Base-by-base conservation (phyloP, 2,888 invertebrate genomes). In the Philopedon plagiatum region DNA sequence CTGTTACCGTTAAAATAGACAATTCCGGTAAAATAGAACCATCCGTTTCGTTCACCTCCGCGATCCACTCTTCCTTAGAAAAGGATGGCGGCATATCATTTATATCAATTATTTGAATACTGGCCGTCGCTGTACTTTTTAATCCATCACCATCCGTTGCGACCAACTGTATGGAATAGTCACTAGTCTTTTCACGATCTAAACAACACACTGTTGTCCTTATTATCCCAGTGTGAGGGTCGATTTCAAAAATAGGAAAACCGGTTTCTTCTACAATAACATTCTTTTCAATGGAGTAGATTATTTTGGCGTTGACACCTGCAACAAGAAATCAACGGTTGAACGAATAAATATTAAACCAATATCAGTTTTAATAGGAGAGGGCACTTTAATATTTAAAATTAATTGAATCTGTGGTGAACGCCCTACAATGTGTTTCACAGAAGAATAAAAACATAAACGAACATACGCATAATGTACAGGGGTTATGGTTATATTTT, bases 61-160 rank as follows among this genome's bases (percentile, higher is more conserved):
- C 96, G 81, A 94, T 93, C 96, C 96, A 97, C 87, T 97, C 96
- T 76, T 96, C 95, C 87, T 98, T 97, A 5, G 95, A 97, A 83
- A 96, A 98, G 83, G 94, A 94, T n/a, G 99, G 99, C 66, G 97
- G 96, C 95, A 98, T 98, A 86, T 99, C 99, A 86, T 99, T 99
- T 82, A 97, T 95, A 86, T 99, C 99, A 87, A 95, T 95, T 37
- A 99, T 96, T 83, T 96, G 90, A 87, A 98, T 97, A 39, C 95
- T 95, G 51, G 98, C 95, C 74, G 97, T 97, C 57, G 97, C 98
- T 70, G 97, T 97, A 7, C 98, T 96, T 87, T 97, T 97, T 81
- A 97, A 89, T 82, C 96, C 96, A 65, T 96, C 97, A 76, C 97
- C 97, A 87, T 97, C 97, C 88, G 96, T 96, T n/a, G 97, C 97